Conservation (phyloP, 2,797 vertebrate species). For the Pteronotus mesoamericanus region DNA sequence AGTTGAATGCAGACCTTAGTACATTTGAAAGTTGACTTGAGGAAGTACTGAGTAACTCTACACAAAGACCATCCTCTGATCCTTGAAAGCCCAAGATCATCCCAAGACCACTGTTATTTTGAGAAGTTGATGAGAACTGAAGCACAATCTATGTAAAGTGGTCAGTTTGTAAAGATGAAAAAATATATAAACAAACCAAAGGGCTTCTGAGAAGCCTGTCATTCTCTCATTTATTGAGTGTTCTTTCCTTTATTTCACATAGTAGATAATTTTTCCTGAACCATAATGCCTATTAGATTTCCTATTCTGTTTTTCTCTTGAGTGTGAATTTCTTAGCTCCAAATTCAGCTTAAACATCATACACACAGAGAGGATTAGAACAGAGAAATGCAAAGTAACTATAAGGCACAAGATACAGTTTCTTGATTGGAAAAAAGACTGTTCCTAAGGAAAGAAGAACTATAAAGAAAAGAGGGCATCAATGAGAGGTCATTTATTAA, state of each 20-base stretch:
- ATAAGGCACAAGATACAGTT: neutral
- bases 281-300: neutral
- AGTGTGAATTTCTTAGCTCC: conserved; percentile 40
- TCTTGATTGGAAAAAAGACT: conserved; percentile 12
- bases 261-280: neutral
- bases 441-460: conserved; percentile 36
- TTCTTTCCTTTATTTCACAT: conserved; percentile 1
- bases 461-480: neutral
- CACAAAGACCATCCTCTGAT: neutral
- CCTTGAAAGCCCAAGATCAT: neutral
- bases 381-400: neutral
- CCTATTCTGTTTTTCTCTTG: neutral
- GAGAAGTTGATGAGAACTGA: neutral
- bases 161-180: neutral
- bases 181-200: neutral
- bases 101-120: neutral
- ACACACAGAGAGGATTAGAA: neutral
- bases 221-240: neutral
- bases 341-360: conserved; percentile 7
- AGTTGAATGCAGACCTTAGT: neutral
- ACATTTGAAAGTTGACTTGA: conserved; percentile 19
- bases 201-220: neutral
- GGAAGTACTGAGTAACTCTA: neutral
- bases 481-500: neutral
- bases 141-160: neutral